Evolutionary conservation across 2,797 vertebrate species (phyloP).

Genomic region (Acestrorhynchus altus): DNA sequence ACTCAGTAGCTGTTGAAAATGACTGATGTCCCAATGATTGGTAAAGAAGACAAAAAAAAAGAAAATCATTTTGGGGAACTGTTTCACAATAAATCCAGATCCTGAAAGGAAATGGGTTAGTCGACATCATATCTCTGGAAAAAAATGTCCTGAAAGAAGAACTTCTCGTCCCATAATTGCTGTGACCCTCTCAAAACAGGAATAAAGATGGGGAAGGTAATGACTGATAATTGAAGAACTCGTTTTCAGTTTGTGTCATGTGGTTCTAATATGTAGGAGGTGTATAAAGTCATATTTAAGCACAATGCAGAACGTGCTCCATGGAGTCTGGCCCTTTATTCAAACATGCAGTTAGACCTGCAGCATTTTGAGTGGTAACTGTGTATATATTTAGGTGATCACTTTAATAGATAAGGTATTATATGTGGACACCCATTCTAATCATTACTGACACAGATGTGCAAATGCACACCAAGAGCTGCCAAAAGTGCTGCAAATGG

Average conservation of each 20-base stretch:
- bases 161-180: constrained; percentile 29
- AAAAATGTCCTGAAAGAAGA: too few species aligned
- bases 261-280: constrained; percentile 38
- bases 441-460: too few species aligned
- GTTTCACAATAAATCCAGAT: background rate
- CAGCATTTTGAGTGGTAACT: background rate
- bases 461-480: too few species aligned
- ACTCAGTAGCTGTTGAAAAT: background rate
- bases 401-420: too few species aligned
- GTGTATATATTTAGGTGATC: background rate
- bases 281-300: background rate
- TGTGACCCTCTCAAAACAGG: constrained; percentile 6
- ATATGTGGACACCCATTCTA: too few species aligned
- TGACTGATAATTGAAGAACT: constrained; percentile 8
- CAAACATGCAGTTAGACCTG: background rate
- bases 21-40: background rate
- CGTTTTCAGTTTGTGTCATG: constrained; percentile 31
- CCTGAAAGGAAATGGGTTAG: background rate
- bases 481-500: too few species aligned
- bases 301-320: constrained; percentile 7
- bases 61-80: background rate
- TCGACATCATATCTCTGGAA: constrained; percentile 5
- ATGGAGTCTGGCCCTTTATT: background rate
- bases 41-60: background rate
- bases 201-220: background rate